Base-by-base conservation (phyloP, 2,888 invertebrate genomes). In the Neria commutata region DNA sequence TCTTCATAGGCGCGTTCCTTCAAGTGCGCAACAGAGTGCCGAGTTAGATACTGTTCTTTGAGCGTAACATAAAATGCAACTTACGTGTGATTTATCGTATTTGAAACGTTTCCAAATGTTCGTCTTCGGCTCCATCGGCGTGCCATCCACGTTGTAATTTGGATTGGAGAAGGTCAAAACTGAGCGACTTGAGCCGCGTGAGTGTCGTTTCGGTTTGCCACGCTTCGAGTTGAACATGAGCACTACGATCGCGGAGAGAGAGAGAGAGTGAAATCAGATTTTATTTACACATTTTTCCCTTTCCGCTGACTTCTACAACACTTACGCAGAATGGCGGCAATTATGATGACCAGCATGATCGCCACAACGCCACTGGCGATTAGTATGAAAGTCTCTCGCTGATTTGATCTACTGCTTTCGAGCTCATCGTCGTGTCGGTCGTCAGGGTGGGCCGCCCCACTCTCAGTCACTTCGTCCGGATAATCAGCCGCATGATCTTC, bases 141-240 rank as follows among this genome's bases (percentile, higher is more conserved):
- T 79, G 14, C 83, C 81, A 42, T 84, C 82, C 42, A 86, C 85
- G 68, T 88, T 87, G 77, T 95, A 95, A 78, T 94, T 94, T 3
- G 95, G 95, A 83, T 95, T 95, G 47, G 93, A 90, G 81, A 94
- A 95, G 0, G 92, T 92, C 70, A 93, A 85, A 21, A 92, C 90
- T 45, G 90, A 90, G 66, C 88, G 84, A 19, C 89, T 86, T 25
- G 85, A 85, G 5, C 85, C 84, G 62, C 80, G 85, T 79, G 77
- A 84, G 67, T 78, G 85, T 81, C 75, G 85, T 83, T 79, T 87
- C 67, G 67, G 86, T 73, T 77, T 81, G 75, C 74, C 84, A 73
- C 69, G 83, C 80, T 71, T 85, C 74, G 72, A 85, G 58, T 79
- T 76, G 6, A 76, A 80, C 25, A 85, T 81, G 8, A 85, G 76